Evolutionary conservation across 2,113 vertebrate species (phyloP).

Genomic region (Cryptomyrus ogoouensis): DNA sequence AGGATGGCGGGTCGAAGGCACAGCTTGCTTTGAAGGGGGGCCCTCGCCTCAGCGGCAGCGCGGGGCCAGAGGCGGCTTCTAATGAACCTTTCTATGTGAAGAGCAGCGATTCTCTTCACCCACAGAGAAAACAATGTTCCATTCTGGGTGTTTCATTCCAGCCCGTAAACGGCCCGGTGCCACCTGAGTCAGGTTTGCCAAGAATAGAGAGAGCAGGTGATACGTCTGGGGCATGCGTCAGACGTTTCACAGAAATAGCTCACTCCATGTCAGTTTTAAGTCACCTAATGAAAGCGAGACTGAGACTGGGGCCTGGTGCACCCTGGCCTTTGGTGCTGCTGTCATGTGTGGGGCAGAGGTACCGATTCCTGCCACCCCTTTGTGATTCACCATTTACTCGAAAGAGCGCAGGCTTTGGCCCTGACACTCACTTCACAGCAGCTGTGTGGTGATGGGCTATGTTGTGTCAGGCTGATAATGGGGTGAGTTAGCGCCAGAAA

Average conservation of each 20-base stretch:
- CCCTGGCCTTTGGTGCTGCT: background rate
- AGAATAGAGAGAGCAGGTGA: background rate
- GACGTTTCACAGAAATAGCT: conserved; percentile 7
- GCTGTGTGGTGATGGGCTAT: background rate
- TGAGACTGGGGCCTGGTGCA: background rate
- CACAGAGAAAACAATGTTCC: conserved; percentile 18
- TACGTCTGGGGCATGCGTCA: background rate
- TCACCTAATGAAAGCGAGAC: background rate
- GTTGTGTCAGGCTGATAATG: conserved; percentile 18
- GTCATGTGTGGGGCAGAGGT: background rate
- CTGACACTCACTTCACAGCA: background rate
- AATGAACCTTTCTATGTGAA: background rate
- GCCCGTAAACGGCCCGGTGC: background rate
- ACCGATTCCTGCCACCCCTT: background rate
- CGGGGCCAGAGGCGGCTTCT: background rate
- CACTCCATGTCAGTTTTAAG: background rate
- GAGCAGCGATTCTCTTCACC: background rate
- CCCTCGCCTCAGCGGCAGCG: background rate
- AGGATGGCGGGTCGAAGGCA: background rate
- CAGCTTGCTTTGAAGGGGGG: background rate
- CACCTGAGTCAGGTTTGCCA: conserved; percentile 4
- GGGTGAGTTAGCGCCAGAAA: conserved; percentile 7
- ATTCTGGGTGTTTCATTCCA: background rate
- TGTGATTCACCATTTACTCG: conserved; percentile 23
- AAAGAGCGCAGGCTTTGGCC: conserved; percentile 8